Evolutionary conservation across 2,113 vertebrate species (phyloP), one percentile per base, ranked within the genome.

Genomic region (Sapajus apella): DNA sequence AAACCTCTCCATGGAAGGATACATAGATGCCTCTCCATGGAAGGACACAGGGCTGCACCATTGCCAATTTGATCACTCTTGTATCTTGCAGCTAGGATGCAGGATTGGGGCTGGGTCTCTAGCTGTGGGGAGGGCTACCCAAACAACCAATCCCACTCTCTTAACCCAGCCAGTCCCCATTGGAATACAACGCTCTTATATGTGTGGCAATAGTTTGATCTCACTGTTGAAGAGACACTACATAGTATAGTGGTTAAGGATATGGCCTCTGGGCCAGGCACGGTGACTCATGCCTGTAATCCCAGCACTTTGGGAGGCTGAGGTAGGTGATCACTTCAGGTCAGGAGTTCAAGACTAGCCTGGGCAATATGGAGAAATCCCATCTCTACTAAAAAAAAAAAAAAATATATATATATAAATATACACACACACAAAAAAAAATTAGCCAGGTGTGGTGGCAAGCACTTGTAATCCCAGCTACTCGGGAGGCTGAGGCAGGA

Each of bases 1-100:
- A 96, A 95, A 79, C 32, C n/a, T 95, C 58, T 92, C 55, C n/a
- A n/a, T n/a, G n/a, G n/a, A n/a, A n/a, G n/a, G n/a, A 79, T 25
- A 58, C 72, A 66, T 1, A 91, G 72, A 75, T 87, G 7, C 35
- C 27, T 56, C 52, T 6, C 11, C 18, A 66, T 35, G 81, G 32
- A 89, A 23, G 32, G 40, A 81, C 66, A 84, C 40, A 80, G 30
- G 79, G 35, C 23, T 18, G 58, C 40, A 35, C 1, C 16, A 40
- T 40, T 76, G 68, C 81, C 90, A 93, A 3, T 87, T 88, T 84
- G 37, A 84, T 21, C 21, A 47, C 32, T 66, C 8, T 2, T 35
- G 6, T n/a, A 75, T 43, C 88, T 92, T 70, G 32, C 43, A 94
- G 30, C 12, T 32, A 90, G 61, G 32, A 50, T 79, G 55, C 32